Evolutionary conservation across 2,888 invertebrate genomes (phyloP), one percentile per base, ranked within the genome.

Genomic region (Nemapogon koenigi): DNA sequence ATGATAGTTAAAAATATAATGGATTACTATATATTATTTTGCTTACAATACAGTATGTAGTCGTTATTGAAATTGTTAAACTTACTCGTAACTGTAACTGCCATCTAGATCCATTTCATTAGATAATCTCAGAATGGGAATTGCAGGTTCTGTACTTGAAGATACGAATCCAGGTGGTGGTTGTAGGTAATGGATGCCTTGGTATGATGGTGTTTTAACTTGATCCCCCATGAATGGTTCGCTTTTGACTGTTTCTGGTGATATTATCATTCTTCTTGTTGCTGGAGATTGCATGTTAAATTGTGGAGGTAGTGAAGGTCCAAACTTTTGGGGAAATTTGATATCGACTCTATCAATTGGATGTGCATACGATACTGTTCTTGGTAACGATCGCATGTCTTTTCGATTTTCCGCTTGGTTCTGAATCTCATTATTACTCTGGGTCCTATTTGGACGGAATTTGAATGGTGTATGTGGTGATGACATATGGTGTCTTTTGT

Each of bases 41-140:
- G 22, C 22, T 22, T 22, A 22, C 6, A 22, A 22, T 22, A 22
- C 6, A 22, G 8, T 10, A 6, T 22, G n/a, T 22, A 10, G 7
- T 22, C 22, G 22, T 22, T 6, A 6, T 7, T 7, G 4, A 15
- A 4, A 6, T 31, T 15, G 4, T 15, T 31, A 8, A 14, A 72
- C 80, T 66, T 60, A 81, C 81, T 81, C 81, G 41, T 80, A 82
- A 48, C 79, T 80, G 47, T 79, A 82, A 46, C 78, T 78, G 42
- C 81, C 81, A 53, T 82, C 81, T 42, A 80, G 63, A 53, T 80
- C 81, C 70, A 82, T 82, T 60, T 82, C 81, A 47, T 75, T 81
- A 18, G 79, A 76, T 40, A 79, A 57, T 35, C 79, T 68, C 39
- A 82, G 53, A 44, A 82, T 81, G 11, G 81, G 81, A 47, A 81